Base-by-base conservation (phyloP, 2,113 vertebrate species). In the Ageneiosus marmoratus region DNA sequence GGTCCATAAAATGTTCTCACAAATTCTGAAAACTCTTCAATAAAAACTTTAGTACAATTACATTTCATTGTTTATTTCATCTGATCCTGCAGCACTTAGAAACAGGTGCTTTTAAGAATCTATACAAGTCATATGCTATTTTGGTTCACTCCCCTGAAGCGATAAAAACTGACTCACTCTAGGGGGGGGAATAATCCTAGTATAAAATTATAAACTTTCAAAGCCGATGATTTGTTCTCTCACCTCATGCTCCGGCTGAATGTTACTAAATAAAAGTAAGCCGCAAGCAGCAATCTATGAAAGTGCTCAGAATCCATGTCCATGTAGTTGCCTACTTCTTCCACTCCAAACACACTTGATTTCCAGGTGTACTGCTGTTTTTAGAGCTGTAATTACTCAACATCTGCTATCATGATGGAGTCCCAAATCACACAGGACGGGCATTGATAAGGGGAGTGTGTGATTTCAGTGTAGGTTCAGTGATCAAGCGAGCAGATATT, bases 341-440 rank as follows among this genome's bases (percentile, higher is more conserved):
- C 46, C 76, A 69, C 76, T 76, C 44, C 8, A 74, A 46, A 74
- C 29, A n/a, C 48, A 22, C 37, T 50, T 24, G 22, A 22, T 67
- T 65, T 80, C 69, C 86, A 82, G 79, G 84, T 80, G 56, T 44
- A 4, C 20, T 41, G 60, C 84, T 70, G 80, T 81, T 81, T 86
- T 86, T 84, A 88, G 82, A 86, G 65, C 63, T 65, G 78, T 41
- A 87, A 88, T 89, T 86, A 85, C 29, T 60, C 84, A 78, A 86
- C 84, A 86, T 83, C 88, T 86, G 85, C 77, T 55, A 53, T 50
- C 60, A 48, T 83, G 77, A 84, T 76, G 75, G 77, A 78, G 73
- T 37, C 84, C 77, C 67, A 69, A 67, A 80, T 72, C 83, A 69
- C 58, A 77, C 48, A 74, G 50, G 84, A 72, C 79, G 63, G 56